phyloP scores from a whole-genome alignment of 2,113 vertebrate species.

The Mustela nigripes region DNA sequence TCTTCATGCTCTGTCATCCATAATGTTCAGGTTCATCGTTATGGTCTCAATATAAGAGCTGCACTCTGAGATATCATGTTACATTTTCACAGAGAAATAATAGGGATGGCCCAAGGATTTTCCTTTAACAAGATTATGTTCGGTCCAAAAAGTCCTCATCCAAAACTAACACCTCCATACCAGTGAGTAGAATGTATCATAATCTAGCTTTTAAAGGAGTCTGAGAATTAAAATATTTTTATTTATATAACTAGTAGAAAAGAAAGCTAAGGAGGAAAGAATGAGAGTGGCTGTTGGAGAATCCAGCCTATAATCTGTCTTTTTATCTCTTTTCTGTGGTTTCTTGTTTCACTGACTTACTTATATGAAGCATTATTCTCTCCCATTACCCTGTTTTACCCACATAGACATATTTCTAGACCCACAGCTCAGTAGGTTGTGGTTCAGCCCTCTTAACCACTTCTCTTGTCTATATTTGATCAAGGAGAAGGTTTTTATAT shows the following conservation, averaged over 20 bases:
- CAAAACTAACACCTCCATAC: neutral
- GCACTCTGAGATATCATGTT: neutral
- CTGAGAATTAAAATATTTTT: neutral
- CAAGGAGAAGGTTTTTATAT: neutral
- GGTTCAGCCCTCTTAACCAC: neutral
- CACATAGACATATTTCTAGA: neutral
- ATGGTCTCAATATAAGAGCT: neutral
- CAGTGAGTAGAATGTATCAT: neutral
- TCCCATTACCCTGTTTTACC: neutral
- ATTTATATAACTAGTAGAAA: neutral
- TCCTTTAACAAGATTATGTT: neutral
- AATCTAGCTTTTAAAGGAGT: neutral
- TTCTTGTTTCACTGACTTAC: neutral
- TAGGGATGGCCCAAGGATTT: neutral
- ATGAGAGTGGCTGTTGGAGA: neutral
- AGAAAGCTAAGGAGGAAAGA: neutral
- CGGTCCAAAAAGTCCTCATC: neutral
- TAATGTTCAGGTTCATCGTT: neutral
- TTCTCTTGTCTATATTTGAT: neutral
- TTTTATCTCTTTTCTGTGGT: neutral
- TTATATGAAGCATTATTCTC: neutral
- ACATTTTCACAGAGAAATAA: constrained; percentile 34
- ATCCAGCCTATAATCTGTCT: neutral
- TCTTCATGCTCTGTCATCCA: neutral
- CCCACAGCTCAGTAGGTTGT: neutral